A percentile compares a stretch with the other conserved stretches of the same genome.
phyloP scores from a whole-genome alignment of 1,140 invertebrate genomes.

The Euborellia annulipes region DNA sequence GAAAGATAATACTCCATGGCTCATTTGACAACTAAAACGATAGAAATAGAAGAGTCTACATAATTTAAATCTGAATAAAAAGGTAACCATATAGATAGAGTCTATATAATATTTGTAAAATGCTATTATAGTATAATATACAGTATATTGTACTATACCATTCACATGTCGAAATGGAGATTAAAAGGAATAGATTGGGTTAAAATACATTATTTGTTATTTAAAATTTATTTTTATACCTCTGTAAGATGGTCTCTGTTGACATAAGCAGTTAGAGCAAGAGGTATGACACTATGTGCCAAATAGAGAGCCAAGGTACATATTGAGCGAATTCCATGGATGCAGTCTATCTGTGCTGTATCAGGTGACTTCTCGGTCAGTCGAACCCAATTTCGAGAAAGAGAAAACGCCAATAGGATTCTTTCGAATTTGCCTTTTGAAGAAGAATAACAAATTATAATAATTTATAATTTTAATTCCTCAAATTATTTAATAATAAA shows the following conservation, averaged over 20 bases:
- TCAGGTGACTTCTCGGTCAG: slow-evolving; percentile 21
- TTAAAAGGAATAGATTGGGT: background rate
- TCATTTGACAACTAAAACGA: slow-evolving; percentile 35
- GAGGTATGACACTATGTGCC: slow-evolving; percentile 42
- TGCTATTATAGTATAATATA: background rate
- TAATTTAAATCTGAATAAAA: background rate
- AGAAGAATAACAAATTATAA: no score
- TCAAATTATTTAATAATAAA: no score
- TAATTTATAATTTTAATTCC: no score
- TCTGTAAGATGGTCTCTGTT: slow-evolving; percentile 43
- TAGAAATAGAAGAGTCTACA: background rate
- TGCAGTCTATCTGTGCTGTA: slow-evolving; percentile 37
- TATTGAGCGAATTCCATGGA: slow-evolving; percentile 41
- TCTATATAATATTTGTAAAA: background rate
- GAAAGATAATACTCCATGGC: slow-evolving; percentile 35
- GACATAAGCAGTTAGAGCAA: slow-evolving; percentile 37
- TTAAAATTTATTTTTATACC: slow-evolving; percentile 16
- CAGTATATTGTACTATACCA: background rate
- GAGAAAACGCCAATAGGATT: slow-evolving; percentile 36
- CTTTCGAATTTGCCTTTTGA: slow-evolving; percentile 27
- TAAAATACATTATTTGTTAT: background rate
- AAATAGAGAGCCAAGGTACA: slow-evolving; percentile 39
- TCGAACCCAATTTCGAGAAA: slow-evolving; percentile 26
- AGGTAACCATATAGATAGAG: background rate
- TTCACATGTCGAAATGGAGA: background rate